Evolutionary conservation across 2,888 invertebrate genomes (phyloP), one percentile per base, ranked within the genome.

Genomic region (Caenorhabditis zanzibari): DNA sequence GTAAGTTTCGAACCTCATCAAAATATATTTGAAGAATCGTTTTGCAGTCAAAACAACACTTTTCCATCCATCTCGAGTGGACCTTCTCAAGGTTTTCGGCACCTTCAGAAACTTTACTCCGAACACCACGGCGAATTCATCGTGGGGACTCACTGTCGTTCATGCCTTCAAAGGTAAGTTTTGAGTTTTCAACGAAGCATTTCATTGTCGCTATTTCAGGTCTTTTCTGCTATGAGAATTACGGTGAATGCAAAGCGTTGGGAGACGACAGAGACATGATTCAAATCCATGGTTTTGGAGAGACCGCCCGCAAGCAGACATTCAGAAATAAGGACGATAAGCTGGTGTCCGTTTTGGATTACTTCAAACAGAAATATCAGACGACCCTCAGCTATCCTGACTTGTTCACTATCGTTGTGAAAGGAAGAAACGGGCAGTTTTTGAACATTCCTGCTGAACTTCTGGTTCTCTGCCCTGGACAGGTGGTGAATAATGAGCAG

Each of bases 31-130:
- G 9, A 41, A 59, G 12, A 24, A 56, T 38, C 24, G 16, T 54
- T 14, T 22, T 75, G 66, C 24, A 64, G 75, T 76, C n/a, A 76
- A 68, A 56, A 41, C 66, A 0, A 68, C 68, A 1, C n/a, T 76
- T 0, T 72, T 82, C 66, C 81, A 82, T n/a, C 71, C 68, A 0
- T 49, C 66, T n/a, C 24, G 58, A 16, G n/a, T 12, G 0, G 0
- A 14, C 1, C 19, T 74, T 2, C 26, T 81, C 4, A 12, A 14
- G 10, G 24, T 2, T 12, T 54, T 22, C 44, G 1, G 0, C 4
- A 16, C 3, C 14, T 54, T 16, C 32, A 1, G 0, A 10, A 54
- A 56, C 0, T 74, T 74, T 73, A 19, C 41, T 28, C 4, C 16
- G 2, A 38, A 28, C 7, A 22, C 49, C 16, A n/a, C n/a, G 14